Base-by-base conservation (phyloP, 2,797 vertebrate species). In the Acipenser oxyrinchus region DNA sequence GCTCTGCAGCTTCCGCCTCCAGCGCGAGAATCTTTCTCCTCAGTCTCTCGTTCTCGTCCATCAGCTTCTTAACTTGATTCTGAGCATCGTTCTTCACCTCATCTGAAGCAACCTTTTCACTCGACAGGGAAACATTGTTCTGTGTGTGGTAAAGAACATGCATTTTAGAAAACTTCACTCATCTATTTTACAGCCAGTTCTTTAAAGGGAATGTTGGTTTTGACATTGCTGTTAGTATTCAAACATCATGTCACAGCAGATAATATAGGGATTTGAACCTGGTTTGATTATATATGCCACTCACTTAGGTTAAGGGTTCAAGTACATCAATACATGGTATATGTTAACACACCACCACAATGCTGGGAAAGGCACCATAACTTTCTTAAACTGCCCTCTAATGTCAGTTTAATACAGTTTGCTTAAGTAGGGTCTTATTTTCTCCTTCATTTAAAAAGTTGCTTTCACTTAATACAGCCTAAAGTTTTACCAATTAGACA, bases 31-130 rank as follows among this genome's bases (percentile, higher is more conserved):
- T 70, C 62, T 80, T 84, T 68, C 71, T 84, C 69, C 83, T 90
- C 71, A 98, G 75, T 8, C 80, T 84, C 66, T 93, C 85, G 0
- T 87, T 86, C 78, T 95, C 94, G 66, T 88, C 88, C 52, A 69
- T 79, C 70, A 96, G 79, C 9, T 83, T 84, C 37, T 82, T 88
- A 2, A 84, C 77, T 8, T 80, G 84, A 64, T 78, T 82, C 77
- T 94, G 92, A 1, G 76, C 82, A 11, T 74, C 83, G 1, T 75
- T 82, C 73, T 80, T 89, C 53, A 85, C 84, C n/a, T 83, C 86
- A 76, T 94, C 90, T 10, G 89, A 85, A 23, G 87, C 81, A 0
- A 79, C 86, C 80, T 86, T 95, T 79, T 93, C 86, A 70, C 77
- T 86, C 71, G 82, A 84, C 76, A 85, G 83, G 48, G 85, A 78